These are phyloP conservation scores for Phytoseiulus persimilis DNA, from an alignment of 2,888 invertebrate species.

Conservation along the genomic window DNA sequence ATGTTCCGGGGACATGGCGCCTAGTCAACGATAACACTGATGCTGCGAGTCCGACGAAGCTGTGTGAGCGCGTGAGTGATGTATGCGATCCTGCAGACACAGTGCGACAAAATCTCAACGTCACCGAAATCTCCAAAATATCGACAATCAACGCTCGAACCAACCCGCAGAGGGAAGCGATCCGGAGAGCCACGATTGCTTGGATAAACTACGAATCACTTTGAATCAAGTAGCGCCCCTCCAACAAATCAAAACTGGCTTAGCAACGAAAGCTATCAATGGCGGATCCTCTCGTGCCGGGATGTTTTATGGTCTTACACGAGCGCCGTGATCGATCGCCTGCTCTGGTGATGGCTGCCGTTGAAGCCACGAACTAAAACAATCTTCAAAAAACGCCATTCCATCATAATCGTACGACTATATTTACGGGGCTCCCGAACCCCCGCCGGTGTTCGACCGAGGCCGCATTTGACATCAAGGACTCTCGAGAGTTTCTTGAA, in stretches of 20 bases:
- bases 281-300: background rate
- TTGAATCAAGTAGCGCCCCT: background rate
- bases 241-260: background rate
- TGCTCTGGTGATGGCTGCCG: background rate
- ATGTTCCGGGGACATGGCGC: too few species aligned
- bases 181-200: too few species aligned
- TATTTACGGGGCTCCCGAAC: background rate
- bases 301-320: background rate
- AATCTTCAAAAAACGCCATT: background rate
- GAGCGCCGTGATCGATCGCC: background rate
- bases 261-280: background rate
- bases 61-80: too few species aligned
- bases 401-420: background rate
- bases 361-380: background rate
- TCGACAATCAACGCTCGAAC: too few species aligned
- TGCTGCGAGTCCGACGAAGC: too few species aligned
- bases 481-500: background rate
- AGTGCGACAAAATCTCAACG: too few species aligned
- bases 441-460: background rate
- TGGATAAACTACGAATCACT: too few species aligned
- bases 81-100: too few species aligned
- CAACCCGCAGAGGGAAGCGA: too few species aligned
- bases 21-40: too few species aligned
- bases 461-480: background rate
- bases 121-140: too few species aligned